Evolutionary conservation across 2,888 invertebrate species (phyloP), one percentile per base, ranked within the genome.

Genomic region (Cyclophora albipunctata): DNA sequence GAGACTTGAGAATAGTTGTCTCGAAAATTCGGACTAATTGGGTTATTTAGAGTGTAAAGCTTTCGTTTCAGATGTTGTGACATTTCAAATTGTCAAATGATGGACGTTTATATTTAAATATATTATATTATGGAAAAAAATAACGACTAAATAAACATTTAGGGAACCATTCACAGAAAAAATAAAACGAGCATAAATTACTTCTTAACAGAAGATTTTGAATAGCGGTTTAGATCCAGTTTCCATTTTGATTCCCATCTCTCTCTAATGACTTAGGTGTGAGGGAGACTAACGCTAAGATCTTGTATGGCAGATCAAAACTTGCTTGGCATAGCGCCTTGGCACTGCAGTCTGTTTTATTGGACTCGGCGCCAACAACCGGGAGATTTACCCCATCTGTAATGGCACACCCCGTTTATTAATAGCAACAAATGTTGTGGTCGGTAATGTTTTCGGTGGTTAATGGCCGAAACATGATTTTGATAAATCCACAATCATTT

Each of bases 311-410:
- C 57, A 54, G 52, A 53, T 62, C 56, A 67, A 70, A 79, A 82
- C 72, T 79, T 72, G 76, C 72, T 81, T 82, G 82, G 82, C 82
- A 80, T 61, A 51, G 62, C 67, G 74, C 75, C 79, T 80, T 80
- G 81, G 81, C 80, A 73, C 66, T 53, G 64, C 70, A 64, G 72
- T 71, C 72, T 73, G 71, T 73, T 78, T 75, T 75, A 79, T 75
- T 72, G 77, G 71, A 71, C 59, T 64, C 61, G 68, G 76, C 75
- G 82, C 81, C 82, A 81, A 76, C 73, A 71, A 72, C 68, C 62
- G 66, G 57, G 72, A 76, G 76, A 75, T 78, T 75, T 76, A 77
- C 74, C 74, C 78, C 68, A 68, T 71, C 69, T 71, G 71, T 74
- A 78, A 76, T 75, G 72, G 72, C 68, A 59, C 64, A 60, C 64